These are phyloP conservation scores for Tuberolachnus salignus DNA, from an alignment of 2,888 invertebrate species.

Conservation along the genomic window DNA sequence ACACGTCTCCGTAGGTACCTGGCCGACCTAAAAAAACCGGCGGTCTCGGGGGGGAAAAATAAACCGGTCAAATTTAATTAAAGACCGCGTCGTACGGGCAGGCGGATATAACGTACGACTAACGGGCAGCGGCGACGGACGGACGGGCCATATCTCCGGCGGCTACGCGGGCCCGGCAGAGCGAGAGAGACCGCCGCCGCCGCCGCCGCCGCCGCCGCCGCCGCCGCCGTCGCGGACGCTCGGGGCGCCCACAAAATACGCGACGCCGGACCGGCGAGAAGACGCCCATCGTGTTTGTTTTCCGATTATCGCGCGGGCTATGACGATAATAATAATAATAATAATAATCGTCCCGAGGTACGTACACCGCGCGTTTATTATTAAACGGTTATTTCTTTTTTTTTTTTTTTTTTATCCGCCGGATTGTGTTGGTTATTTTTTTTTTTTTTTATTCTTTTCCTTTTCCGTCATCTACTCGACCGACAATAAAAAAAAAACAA, in stretches of 20 bases:
- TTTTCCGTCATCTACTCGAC: not conserved
- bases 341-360: too few relatives aligned
- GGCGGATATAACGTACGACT: too few relatives aligned
- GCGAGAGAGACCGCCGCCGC: too few relatives aligned
- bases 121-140: not conserved
- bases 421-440: constrained; percentile 2
- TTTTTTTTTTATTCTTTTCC: not conserved
- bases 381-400: constrained; percentile 41
- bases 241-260: constrained; percentile 42
- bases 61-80: constrained; percentile 57
- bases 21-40: too few relatives aligned
- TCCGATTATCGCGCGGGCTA: constrained; percentile 50
- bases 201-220: too few relatives aligned
- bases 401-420: not conserved
- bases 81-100: constrained; percentile 39
- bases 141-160: not conserved
- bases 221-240: not conserved
- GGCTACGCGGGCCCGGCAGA: not conserved
- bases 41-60: constrained; percentile 23
- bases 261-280: constrained; percentile 48
- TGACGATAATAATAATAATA: constrained; percentile 32
- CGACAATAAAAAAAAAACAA: not conserved
- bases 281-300: constrained; percentile 57
- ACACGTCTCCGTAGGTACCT: not conserved
- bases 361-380: constrained; percentile 38